phyloP scores from a whole-genome alignment of 2,113 vertebrate genomes.

The Cebus imitator region DNA sequence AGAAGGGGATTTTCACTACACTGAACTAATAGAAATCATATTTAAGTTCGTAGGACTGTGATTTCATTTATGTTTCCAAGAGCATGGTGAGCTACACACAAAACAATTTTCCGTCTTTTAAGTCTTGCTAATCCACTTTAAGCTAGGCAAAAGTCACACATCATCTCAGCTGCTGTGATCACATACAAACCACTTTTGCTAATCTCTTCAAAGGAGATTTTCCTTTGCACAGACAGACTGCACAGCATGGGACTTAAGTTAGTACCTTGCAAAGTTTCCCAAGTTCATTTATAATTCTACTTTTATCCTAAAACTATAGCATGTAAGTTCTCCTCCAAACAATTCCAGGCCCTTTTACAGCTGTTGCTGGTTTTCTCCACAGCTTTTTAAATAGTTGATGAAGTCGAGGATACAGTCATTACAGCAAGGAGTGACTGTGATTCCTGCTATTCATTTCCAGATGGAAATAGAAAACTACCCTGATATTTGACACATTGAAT shows the following conservation, averaged over 20 bases:
- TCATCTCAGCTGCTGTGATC: conserved; percentile 33
- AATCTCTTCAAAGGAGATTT: conserved; percentile 56
- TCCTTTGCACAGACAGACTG: background rate
- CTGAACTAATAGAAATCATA: conserved; percentile 50
- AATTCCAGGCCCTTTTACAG: background rate
- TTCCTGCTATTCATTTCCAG: background rate
- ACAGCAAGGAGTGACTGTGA: background rate
- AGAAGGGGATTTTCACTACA: background rate
- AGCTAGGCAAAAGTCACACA: conserved; percentile 28
- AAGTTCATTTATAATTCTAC: conserved; percentile 24
- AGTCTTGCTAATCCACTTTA: conserved; percentile 57
- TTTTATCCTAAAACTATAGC: background rate
- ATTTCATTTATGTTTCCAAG: conserved; percentile 51
- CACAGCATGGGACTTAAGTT: background rate
- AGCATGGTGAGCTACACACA: background rate
- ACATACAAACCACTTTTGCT: conserved; percentile 3
- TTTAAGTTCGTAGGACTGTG: background rate
- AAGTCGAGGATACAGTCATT: background rate
- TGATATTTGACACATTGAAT: background rate
- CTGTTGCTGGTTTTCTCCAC: background rate
- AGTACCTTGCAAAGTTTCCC: background rate
- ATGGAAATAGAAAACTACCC: background rate
- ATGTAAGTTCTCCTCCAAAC: background rate
- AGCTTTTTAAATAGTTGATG: conserved; percentile 7
- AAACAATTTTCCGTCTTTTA: conserved; percentile 54